phyloP scores from a whole-genome alignment of 2,797 vertebrate species.

The Sarcophilus harrisii region DNA sequence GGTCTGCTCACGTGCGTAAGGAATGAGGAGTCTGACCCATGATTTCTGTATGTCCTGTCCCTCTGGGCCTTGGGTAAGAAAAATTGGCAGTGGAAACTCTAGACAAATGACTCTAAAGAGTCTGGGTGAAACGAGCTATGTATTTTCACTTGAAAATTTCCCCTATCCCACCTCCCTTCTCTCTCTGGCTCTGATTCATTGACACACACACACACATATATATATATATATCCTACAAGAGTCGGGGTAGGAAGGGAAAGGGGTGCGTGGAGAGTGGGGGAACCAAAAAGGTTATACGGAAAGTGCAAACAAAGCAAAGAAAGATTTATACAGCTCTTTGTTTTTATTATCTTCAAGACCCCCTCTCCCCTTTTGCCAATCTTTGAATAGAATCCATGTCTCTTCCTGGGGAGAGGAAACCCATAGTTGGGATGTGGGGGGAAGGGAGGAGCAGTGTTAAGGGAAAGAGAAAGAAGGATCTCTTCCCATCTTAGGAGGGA shows the following conservation, averaged over 20 bases:
- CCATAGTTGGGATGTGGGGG: slow-evolving; percentile 47
- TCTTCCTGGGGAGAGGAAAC: slow-evolving; percentile 51
- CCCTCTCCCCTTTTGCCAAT: slow-evolving; percentile 76
- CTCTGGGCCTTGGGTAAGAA: not conserved
- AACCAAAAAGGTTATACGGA: not conserved
- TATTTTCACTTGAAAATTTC: slow-evolving; percentile 13
- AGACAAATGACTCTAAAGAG: not conserved
- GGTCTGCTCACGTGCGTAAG: not conserved
- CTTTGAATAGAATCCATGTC: slow-evolving; percentile 78
- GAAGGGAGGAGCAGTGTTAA: slow-evolving; percentile 54
- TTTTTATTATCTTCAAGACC: slow-evolving; percentile 70
- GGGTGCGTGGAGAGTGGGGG: not conserved
- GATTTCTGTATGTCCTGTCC: not conserved
- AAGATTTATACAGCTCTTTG: slow-evolving; percentile 60
- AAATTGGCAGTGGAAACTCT: not conserved
- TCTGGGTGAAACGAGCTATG: slow-evolving; percentile 1
- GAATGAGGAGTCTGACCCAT: not conserved
- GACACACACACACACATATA: no score
- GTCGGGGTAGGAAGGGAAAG: not conserved
- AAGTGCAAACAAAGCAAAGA: not conserved
- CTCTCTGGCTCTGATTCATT: slow-evolving; percentile 11
- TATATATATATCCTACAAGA: not conserved
- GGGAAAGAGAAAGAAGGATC: slow-evolving; percentile 66
- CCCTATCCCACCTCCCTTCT: not conserved
- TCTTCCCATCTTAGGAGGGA: slow-evolving; percentile 52